Base-by-base conservation (phyloP, 2,888 invertebrate genomes). In the Candidula unifasciata region DNA sequence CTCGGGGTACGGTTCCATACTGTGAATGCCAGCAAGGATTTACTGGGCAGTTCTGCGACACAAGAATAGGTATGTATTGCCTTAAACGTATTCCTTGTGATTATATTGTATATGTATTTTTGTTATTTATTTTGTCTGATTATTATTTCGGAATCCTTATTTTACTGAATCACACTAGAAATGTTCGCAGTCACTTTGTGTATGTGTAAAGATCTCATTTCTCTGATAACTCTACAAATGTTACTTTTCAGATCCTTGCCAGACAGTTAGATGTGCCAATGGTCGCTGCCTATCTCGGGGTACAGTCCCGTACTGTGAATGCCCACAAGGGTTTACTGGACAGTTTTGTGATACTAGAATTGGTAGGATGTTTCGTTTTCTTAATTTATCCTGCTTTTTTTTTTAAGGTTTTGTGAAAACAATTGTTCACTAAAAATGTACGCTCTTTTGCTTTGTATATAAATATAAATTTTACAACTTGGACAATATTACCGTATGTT, bases 231-330 rank as follows among this genome's bases (percentile, higher is more conserved):
- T n/a, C n/a, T n/a, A n/a, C n/a, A n/a, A n/a, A n/a, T n/a, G n/a
- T 44, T 44, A 44, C 13, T 0, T 44, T 13, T 44, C 3, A 79
- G 79, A 79, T 68, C 79, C 80, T 13, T 80, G 80, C 37, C 54
- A 33, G 35, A 68, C 54, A n/a, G 2, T 69, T 1, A 27, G 52
- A 44, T 80, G 80, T 33, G 2, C 57, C 6, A 80, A 80, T 69
- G 57, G 71, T 13, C 54, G 27, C 3, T 80, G 80, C 24, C 27
- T 52, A 30, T 35, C 71, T 18, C 69, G 69, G 1, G 35, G n/a
- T 10, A 68, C 8, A 16, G 54, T 54, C 13, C 69, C 80, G 2
- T 69, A 68, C 35, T 80, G 80, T 69, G 80, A 68, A 27, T 80
- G 80, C 57, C 69, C 54, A 8, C 71, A 80, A 54, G 71, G 35